Evolutionary conservation across 2,797 vertebrate genomes (phyloP), one percentile per base, ranked within the genome.

Genomic region (Esox lucius): DNA sequence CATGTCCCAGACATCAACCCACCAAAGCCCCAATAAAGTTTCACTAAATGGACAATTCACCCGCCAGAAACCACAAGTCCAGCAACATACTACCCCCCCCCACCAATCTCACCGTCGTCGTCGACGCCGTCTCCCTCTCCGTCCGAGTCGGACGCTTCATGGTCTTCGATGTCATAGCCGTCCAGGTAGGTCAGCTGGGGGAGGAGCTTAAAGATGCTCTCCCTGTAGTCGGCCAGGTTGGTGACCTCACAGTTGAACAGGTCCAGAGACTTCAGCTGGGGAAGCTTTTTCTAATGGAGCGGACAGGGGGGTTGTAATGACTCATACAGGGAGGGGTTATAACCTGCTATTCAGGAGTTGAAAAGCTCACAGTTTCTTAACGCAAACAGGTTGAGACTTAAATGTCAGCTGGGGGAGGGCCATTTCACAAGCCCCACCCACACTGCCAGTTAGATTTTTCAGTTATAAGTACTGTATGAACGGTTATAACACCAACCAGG

Each of bases 211-310:
- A 97, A 97, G 83, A 97, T 95, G 49, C 95, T 95, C 78, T 95
- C 95, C 81, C 96, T 90, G 91, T 97, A 97, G 87, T 96, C 94
- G 1, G 93, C 94, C 82, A 97, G 89, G 87, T 96, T 95, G 70
- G 96, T 97, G 80, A 97, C 95, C 91, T 97, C 96, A 81, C 96
- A 97, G 92, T 97, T 97, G 76, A 97, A 97, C 82, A 97, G 91
- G 91, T 97, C 96, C 71, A 97, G 93, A 81, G 95, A 97, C 90
- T 96, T 97, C 87, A 97, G 89, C 88, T 93, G 94, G 16, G 95
- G 95, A 66, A 97, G 81, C 84, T 97, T 97, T 95, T 97, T 97
- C 96, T 97, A 88, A 11, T 59, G 76, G 51, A 19, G 42, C 2
- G 53, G 53, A 6, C 42, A 11, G 59, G 12, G n/a, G 17, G 67